Base-by-base conservation (phyloP, 2,113 vertebrate genomes). In the Tricholaema leucomelas region DNA sequence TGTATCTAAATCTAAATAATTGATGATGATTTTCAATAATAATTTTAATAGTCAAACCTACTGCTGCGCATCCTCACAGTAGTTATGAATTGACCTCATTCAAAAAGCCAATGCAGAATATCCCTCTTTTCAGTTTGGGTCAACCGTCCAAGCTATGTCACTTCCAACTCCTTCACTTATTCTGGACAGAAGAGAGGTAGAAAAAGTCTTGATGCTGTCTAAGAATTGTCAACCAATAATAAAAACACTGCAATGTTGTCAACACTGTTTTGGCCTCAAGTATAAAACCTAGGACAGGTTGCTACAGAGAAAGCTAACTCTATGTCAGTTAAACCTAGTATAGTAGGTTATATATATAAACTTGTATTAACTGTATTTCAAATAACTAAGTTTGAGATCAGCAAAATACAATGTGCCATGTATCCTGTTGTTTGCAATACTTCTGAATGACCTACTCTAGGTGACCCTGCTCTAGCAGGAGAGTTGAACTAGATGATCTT, bases 171-270 rank as follows among this genome's bases (percentile, higher is more conserved):
- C 8, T 50, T 87, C 10, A 44, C 40, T 64, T 31, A 30, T 8
- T 72, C 0, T 10, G 6, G 2, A 5, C 8, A 3, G 7, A 78
- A 92, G 6, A 55, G 6, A 3, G 5, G 8, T 14, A 24, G 14
- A 56, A 1, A 61, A 35, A 91, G 2, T 11, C 27, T 66, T 66
- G 17, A 35, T 14, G 6, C 10, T 86, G 16, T 69, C 18, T 6
- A 80, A 55, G 3, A 8, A 40, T 21, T 46, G 5, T 55, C 50
- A 25, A 81, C 72, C 6, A 21, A n/a, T 46, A 58, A 61, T 25
- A 7, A 61, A 63, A 78, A 54, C 24, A 21, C 9, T 36, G 12
- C 5, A 59, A 12, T 19, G 10, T 31, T 61, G 28, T 10, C 36
- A 66, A 28, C 11, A 24, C 8, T 24, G 20, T 46, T 84, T 21